Conservation (phyloP, 2,797 vertebrate species). For the Cynopterus sphinx region DNA sequence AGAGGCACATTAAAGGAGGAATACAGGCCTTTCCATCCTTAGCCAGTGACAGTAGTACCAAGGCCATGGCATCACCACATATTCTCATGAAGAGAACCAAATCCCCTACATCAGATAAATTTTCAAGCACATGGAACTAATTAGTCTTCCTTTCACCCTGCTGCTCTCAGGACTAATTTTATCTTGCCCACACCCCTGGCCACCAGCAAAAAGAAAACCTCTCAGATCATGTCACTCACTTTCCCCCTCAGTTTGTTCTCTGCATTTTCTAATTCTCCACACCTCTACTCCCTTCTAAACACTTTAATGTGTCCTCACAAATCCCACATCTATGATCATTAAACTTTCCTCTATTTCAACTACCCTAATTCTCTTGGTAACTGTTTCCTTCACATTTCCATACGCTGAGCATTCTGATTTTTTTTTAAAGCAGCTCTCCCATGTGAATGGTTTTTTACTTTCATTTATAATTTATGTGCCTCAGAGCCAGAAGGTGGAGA, state of each 20-base stretch:
- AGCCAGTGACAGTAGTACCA: not conserved
- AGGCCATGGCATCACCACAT: not conserved
- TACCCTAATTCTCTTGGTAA: not conserved
- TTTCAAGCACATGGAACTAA: not conserved
- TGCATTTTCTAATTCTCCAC: not conserved
- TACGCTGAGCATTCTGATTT: not conserved
- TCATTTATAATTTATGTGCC: not conserved
- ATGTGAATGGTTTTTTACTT: not conserved
- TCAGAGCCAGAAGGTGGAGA: not conserved
- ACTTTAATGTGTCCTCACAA: not conserved
- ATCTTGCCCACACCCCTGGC: not conserved
- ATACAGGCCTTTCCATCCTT: not conserved
- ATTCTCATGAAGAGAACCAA: not conserved
- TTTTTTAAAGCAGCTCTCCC: not conserved
- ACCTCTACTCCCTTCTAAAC: not conserved
- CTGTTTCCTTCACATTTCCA: not conserved
- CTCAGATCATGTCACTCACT: not conserved
- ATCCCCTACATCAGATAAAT: rapidly evolving
- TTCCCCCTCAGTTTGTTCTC: not conserved
- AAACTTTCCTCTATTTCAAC: not conserved
- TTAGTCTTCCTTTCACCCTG: not conserved
- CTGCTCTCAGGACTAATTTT: not conserved
- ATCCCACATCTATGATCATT: not conserved
- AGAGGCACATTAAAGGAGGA: not conserved
- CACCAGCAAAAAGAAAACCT: not conserved